Evolutionary conservation across 2,113 vertebrate species (phyloP), one percentile per base, ranked within the genome.

Genomic region (Meles meles): DNA sequence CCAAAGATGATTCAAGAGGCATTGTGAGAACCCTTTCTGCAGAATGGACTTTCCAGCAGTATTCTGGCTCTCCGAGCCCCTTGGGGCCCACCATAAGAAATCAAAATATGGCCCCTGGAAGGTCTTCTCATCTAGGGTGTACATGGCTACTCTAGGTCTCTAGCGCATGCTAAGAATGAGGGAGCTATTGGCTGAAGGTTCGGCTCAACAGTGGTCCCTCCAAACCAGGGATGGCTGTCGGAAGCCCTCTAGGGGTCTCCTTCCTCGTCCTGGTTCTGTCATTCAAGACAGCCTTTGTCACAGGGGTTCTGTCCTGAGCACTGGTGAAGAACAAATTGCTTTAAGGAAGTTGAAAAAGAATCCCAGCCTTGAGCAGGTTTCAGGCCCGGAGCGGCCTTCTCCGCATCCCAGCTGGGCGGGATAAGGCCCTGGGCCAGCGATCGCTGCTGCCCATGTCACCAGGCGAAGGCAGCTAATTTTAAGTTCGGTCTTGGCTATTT

Each of bases 401-500:
- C 34, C 7, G 2, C 6, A 2, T 6, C 39, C 34, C 3, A 14
- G 7, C 0, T 3, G 31, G 79, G 59, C 57, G 9, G 7, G 0
- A 0, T 0, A 4, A n/a, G 14, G 86, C 71, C 44, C 29, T 0
- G 0, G 79, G 86, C 39, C 81, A 31, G 61, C 2, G 6, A 13
- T 9, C 34, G 2, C 25, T 4, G 10, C 21, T 0, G 2, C 37
- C 39, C 13, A 4, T 2, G 0, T 8, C 39, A 23, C 27, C 23
- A 44, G n/a, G 10, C 23, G 1, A 15, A 25, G 49, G 23, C 34
- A 25, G 47, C 12, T 42, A 21, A n/a, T 39, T 52, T 37, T 12
- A 57, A 42, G 18, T 59, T 90, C 17, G 39, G n/a, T 71, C 65
- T 65, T 21, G 9, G 77, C 23, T 71, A 14, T 42, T 96, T 90